Conservation (phyloP, 2,888 invertebrate species). For the Lithophane socia region DNA sequence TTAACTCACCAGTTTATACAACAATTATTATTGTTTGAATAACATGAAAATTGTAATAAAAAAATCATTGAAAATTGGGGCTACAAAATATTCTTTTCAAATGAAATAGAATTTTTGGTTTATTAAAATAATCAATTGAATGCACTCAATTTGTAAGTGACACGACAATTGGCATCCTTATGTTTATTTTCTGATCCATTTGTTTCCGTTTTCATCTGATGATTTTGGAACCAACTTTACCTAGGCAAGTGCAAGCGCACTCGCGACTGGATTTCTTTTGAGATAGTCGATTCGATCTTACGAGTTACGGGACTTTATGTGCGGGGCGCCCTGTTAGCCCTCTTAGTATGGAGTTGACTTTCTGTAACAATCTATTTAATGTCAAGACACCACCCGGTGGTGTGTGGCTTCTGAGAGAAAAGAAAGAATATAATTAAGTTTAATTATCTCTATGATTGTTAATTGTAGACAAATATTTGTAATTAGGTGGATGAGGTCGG, state of each 20-base stretch:
- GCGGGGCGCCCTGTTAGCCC: no score
- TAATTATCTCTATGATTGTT: constrained; percentile 56
- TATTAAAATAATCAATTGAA: no score
- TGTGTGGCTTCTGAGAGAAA: constrained; percentile 55
- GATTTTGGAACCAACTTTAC: no score
- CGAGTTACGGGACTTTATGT: no score
- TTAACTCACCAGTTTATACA: neutral
- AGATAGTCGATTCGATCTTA: no score
- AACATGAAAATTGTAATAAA: neutral
- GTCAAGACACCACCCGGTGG: constrained; percentile 25
- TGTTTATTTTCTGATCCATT: neutral
- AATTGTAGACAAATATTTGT: constrained; percentile 59
- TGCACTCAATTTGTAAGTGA: no score
- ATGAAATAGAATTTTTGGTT: neutral
- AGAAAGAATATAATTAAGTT: constrained; percentile 56
- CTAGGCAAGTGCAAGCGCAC: neutral
- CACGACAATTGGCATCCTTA: neutral
- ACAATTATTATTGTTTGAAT: no score
- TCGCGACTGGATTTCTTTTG: neutral
- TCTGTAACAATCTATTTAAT: constrained; percentile 1
- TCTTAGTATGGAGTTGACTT: neutral
- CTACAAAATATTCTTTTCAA: neutral
- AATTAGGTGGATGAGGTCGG: constrained; percentile 27
- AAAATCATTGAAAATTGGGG: neutral
- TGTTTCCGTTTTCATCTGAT: no score